Evolutionary conservation across 53 echinoderm and acorn worm species (phyloP).

Genomic region (Apostichopus leukothele): DNA sequence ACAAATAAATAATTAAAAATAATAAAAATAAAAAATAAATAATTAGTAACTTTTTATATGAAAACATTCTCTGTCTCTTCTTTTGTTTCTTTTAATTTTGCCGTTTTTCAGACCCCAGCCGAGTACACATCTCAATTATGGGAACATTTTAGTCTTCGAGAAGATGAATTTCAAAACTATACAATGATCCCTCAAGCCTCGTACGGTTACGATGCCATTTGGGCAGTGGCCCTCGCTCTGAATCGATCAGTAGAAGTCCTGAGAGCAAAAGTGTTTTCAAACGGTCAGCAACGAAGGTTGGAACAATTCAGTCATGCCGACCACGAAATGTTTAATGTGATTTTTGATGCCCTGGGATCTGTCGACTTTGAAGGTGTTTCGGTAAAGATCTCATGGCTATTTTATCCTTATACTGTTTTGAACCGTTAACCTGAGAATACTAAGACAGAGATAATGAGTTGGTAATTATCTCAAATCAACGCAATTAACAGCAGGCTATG

Average conservation of each 20-base stretch:
- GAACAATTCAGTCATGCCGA: slow-evolving; percentile 64
- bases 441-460: no score
- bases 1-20: no score
- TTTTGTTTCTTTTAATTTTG: no score
- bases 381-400: slow-evolving; percentile 27
- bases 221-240: slow-evolving; percentile 29
- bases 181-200: background rate
- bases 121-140: background rate
- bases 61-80: no score
- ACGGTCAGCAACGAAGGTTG: slow-evolving; percentile 36
- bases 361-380: slow-evolving; percentile 58
- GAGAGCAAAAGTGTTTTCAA: background rate
- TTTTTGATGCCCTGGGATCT: slow-evolving; percentile 45
- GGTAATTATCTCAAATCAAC: no score
- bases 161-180: slow-evolving; percentile 15
- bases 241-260: slow-evolving; percentile 26
- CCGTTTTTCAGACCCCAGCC: slow-evolving; percentile 2
- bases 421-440: no score
- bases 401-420: no score
- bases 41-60: no score
- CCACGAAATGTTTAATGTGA: slow-evolving; percentile 60
- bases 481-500: no score
- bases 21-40: no score
- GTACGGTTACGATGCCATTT: slow-evolving; percentile 31
- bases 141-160: background rate